These are phyloP conservation scores for Serranus cabrilla DNA, from an alignment of 2,797 vertebrate genomes.

Conservation along the genomic window DNA sequence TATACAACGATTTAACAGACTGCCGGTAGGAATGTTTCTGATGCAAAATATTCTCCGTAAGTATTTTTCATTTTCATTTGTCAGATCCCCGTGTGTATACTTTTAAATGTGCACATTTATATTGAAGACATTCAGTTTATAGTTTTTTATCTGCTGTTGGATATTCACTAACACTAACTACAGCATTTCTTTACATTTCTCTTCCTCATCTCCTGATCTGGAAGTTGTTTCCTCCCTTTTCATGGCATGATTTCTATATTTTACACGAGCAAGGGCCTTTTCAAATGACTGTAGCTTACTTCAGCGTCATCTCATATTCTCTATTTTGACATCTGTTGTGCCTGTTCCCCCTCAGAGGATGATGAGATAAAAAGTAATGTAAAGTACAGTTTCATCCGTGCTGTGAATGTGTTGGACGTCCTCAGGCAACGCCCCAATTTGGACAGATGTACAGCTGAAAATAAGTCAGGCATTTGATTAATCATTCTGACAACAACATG, in stretches of 20 bases:
- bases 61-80: too few relatives aligned
- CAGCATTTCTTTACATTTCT: neutral
- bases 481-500: conserved; percentile 14
- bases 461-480: neutral
- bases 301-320: neutral
- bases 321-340: neutral
- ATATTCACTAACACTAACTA: neutral
- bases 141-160: neutral
- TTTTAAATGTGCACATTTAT: neutral
- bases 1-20: too few relatives aligned
- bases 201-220: neutral
- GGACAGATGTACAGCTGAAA: neutral
- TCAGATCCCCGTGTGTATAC: too few relatives aligned
- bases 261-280: neutral
- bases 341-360: neutral
- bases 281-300: neutral
- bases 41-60: too few relatives aligned
- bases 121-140: neutral
- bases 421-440: neutral
- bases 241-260: conserved; percentile 10
- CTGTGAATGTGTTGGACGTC: neutral
- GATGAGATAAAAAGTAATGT: neutral
- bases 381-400: neutral
- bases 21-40: too few relatives aligned
- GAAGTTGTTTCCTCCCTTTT: neutral